Evolutionary conservation across 2,113 vertebrate genomes (phyloP), one percentile per base, ranked within the genome.

Genomic region (Amphiprion percula): DNA sequence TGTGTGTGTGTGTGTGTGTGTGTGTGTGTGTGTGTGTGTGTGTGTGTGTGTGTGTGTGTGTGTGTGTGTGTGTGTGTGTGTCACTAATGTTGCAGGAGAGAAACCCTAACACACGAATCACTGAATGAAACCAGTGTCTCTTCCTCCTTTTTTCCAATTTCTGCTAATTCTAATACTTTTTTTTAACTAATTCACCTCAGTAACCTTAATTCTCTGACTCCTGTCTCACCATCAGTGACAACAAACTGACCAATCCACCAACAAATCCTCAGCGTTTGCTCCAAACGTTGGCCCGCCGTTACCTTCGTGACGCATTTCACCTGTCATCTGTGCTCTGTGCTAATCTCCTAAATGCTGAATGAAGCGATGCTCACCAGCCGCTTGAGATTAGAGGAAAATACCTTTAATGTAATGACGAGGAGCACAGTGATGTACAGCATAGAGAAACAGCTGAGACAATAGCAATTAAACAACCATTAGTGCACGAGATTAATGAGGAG

Each of bases 381-480:
- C 60, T 21, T 75, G 47, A 63, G 4, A 52, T 85, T 28, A 44
- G 37, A 30, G 30, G 21, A 46, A 68, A 63, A 70, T 6, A 21
- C 15, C 47, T 83, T 74, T 77, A 85, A 59, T 86, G 24, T 4
- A 33, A 69, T 15, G 37, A 59, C 8, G 66, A 19, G 30, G 0
- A 19, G 37, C 21, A 71, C 37, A 65, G 3, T 23, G 15, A 79
- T 23, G 15, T 21, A 80, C 55, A 64, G n/a, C 1, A 33, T 9
- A 74, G 28, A 24, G 26, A 8, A 49, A 19, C 56, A 53, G 33
- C 6, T 61, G 19, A 79, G 68, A 84, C 52, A 71, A 49, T 21
- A 46, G 26, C 66, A 56, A 66, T 80, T 75, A 76, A 64, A 77
- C 50, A 30, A 49, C 53, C 75, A 74, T 85, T 74, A 74, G 70